Evolutionary conservation across 1,140 invertebrate genomes (phyloP), one percentile per base, ranked within the genome.

Genomic region (Leptonema lineaticorne): DNA sequence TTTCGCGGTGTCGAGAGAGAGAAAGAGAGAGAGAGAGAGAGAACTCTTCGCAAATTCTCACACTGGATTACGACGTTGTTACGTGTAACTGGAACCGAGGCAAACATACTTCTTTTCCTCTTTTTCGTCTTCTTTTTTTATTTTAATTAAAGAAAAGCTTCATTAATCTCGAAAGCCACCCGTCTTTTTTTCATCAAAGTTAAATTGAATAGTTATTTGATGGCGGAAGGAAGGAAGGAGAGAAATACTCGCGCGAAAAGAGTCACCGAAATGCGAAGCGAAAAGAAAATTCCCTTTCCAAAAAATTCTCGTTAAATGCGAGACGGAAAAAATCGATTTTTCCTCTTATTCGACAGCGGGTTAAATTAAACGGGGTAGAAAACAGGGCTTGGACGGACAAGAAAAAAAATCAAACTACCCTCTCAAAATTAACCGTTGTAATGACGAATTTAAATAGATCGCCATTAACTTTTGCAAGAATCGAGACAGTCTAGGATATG

Each of bases 141-240:
- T 48, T 53, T 53, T 53, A 53, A 53, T 53, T 53, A 53, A 53
- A 53, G 22, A n/a, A 53, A 53, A 53, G 50, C 50, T 53, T 53
- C 50, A 53, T 53, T 53, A 26, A 53, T 53, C 20, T 24, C 22
- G 22, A 53, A 53, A 53, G 50, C 50, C 20, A 24, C 50, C 50
- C 50, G 11, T 16, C n/a, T 53, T 53, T 53, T 53, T 53, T 53
- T 53, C 50, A 24, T 53, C 50, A 53, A 53, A 53, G 50, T 53
- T 53, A 53, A 53, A 53, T 53, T 53, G 50, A 53, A 53, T 53
- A 53, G 50, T 53, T 53, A 53, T 53, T 53, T 53, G 50, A 53
- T 22, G 50, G 50, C 2, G 24, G 50, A 26, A 9, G 9, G 50
- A n/a, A 16, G 37, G 37, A 16, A 2, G 2, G 37, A 16, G 16